phyloP scores from a whole-genome alignment of 2,888 invertebrate genomes.

The Aromia moschata region DNA sequence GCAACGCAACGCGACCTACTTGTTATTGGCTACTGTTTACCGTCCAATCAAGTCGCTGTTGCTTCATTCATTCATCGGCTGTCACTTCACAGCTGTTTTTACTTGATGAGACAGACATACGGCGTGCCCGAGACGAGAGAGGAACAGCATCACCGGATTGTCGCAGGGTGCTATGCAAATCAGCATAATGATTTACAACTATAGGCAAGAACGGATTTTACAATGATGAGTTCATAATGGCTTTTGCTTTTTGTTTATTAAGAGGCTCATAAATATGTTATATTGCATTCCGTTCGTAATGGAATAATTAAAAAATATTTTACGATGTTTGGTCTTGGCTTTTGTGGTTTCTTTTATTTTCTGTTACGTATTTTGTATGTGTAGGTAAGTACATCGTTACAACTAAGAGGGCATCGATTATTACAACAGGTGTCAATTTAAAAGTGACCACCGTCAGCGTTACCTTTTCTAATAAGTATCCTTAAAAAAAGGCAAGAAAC shows the following conservation, averaged over 20 bases:
- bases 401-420: too few relatives aligned
- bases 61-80: slow-evolving; percentile 50
- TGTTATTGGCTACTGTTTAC: slow-evolving; percentile 49
- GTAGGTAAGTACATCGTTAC: too few relatives aligned
- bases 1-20: slow-evolving; percentile 52
- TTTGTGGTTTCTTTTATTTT: neutral
- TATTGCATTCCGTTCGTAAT: slow-evolving; percentile 19
- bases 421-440: too few relatives aligned
- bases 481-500: too few relatives aligned
- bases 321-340: neutral
- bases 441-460: too few relatives aligned
- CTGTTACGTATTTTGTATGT: too few relatives aligned
- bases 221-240: slow-evolving; percentile 25
- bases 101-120: slow-evolving; percentile 12
- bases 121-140: neutral
- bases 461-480: too few relatives aligned
- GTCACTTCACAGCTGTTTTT: slow-evolving; percentile 34
- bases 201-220: slow-evolving; percentile 15
- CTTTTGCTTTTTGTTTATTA: slow-evolving; percentile 23
- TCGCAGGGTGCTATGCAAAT: slow-evolving; percentile 20
- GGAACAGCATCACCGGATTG: slow-evolving; percentile 4
- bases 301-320: slow-evolving; percentile 7
- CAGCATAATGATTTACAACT: slow-evolving; percentile 18
- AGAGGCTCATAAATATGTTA: slow-evolving; percentile 9
- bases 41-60: slow-evolving; percentile 48